Evolutionary conservation across 1,140 invertebrate genomes (phyloP).

Genomic region (Anthonomus grandis): DNA sequence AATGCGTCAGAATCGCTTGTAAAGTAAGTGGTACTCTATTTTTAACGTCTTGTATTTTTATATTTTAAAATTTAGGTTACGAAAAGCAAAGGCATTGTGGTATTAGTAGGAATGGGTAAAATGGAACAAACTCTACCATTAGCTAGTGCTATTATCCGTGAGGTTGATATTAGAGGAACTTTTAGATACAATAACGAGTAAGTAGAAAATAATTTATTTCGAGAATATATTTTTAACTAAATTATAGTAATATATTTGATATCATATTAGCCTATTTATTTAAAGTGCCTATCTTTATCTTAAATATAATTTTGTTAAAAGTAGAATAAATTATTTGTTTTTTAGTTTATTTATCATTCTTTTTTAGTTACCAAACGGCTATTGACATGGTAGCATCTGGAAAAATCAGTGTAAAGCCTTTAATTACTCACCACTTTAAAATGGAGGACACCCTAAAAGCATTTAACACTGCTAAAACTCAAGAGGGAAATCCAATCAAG

Average conservation of each 20-base stretch:
- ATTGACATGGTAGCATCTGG: constrained; percentile 80
- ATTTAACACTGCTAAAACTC: constrained; percentile 76
- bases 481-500: constrained; percentile 75
- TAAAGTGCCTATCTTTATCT: too few species aligned
- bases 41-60: constrained; percentile 6
- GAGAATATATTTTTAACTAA: too few species aligned
- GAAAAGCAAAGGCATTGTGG: constrained; percentile 74
- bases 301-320: background rate
- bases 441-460: constrained; percentile 83
- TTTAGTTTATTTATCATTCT: too few species aligned
- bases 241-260: too few species aligned
- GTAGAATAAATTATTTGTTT: too few species aligned
- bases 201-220: too few species aligned
- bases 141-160: constrained; percentile 71
- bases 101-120: constrained; percentile 83
- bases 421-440: constrained; percentile 88
- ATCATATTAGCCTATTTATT: too few species aligned
- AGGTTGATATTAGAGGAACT: constrained; percentile 88
- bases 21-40: constrained; percentile 54
- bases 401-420: constrained; percentile 78
- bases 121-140: constrained; percentile 77
- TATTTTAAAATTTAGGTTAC: constrained; percentile 62
- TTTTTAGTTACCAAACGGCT: constrained; percentile 78
- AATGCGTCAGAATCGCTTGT: constrained; percentile 73
- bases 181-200: constrained; percentile 92